Evolutionary conservation across 2,113 vertebrate genomes (phyloP).

Genomic region (Anoura caudifer): DNA sequence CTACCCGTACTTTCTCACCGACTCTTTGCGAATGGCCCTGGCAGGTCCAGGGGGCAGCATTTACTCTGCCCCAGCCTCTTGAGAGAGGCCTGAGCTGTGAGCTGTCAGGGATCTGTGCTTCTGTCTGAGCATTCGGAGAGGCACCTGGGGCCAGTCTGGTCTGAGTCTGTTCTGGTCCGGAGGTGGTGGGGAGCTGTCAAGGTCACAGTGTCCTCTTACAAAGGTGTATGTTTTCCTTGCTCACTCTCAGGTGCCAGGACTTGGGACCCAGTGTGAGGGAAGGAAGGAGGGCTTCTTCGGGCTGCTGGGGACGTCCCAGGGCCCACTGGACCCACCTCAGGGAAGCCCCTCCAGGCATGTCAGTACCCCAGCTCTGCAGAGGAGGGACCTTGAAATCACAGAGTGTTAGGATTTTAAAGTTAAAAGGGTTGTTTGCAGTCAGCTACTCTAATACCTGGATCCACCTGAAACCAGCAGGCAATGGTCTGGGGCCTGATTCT

Average conservation of each 20-base stretch:
- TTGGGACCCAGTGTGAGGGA: not conserved
- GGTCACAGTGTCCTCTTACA: not conserved
- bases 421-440: not conserved
- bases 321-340: not conserved
- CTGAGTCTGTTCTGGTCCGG: no score
- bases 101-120: not conserved
- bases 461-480: not conserved
- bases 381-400: not conserved
- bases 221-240: not conserved
- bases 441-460: not conserved
- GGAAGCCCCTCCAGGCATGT: not conserved
- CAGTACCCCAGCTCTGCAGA: not conserved
- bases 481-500: not conserved
- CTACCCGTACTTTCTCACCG: fast-evolving
- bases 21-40: not conserved
- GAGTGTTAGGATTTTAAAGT: not conserved
- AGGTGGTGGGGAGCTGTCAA: no score
- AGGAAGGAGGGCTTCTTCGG: not conserved
- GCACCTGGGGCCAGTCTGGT: no score
- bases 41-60: not conserved
- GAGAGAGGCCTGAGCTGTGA: not conserved
- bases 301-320: not conserved
- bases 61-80: not conserved
- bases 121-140: not conserved
- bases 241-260: not conserved